Percentiles rank a stretch among this genome's conserved stretches.
Conservation (phyloP, 2,888 invertebrate genomes). For the Prostheceraeus crozeri region DNA sequence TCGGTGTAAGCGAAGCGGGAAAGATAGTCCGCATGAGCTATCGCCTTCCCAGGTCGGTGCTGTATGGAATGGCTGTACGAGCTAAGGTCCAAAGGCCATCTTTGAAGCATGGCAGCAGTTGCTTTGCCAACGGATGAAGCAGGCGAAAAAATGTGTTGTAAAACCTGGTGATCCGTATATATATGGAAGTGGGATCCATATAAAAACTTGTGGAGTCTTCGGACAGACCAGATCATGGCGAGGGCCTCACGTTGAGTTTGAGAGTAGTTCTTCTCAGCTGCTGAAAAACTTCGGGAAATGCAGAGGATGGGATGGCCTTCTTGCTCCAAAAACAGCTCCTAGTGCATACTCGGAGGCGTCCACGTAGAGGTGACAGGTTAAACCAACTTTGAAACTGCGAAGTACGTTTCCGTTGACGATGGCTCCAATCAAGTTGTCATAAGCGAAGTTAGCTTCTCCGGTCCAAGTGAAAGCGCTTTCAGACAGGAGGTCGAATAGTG, state of each 20-base stretch:
- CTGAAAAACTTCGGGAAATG: neutral
- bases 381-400: neutral
- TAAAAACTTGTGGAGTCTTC: slow-evolving; percentile 12
- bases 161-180: slow-evolving; percentile 10
- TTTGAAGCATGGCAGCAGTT: slow-evolving; percentile 19
- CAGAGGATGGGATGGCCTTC: slow-evolving; percentile 23
- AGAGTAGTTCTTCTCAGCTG: slow-evolving; percentile 3
- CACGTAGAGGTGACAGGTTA: neutral
- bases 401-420: slow-evolving; percentile 10
- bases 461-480: neutral
- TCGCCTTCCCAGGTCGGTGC: slow-evolving; percentile 16
- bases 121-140: slow-evolving; percentile 2
- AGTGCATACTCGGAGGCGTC: slow-evolving; percentile 12
- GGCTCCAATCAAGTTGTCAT: neutral
- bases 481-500: slow-evolving; percentile 8
- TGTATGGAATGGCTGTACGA: slow-evolving; percentile 5
- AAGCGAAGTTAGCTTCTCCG: slow-evolving; percentile 2
- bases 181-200: slow-evolving; percentile 9
- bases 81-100: slow-evolving; percentile 21
- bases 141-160: slow-evolving; percentile 7
- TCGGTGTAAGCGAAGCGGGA: neutral
- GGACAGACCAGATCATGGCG: slow-evolving; percentile 19
- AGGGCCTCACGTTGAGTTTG: slow-evolving; percentile 18
- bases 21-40: slow-evolving; percentile 10
- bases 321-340: slow-evolving; percentile 23